Percentiles rank a stretch among this genome's conserved stretches.
These are phyloP conservation scores for Himalopsyche phryganea DNA, from an alignment of 1,140 invertebrate species.

Conservation along the genomic window DNA sequence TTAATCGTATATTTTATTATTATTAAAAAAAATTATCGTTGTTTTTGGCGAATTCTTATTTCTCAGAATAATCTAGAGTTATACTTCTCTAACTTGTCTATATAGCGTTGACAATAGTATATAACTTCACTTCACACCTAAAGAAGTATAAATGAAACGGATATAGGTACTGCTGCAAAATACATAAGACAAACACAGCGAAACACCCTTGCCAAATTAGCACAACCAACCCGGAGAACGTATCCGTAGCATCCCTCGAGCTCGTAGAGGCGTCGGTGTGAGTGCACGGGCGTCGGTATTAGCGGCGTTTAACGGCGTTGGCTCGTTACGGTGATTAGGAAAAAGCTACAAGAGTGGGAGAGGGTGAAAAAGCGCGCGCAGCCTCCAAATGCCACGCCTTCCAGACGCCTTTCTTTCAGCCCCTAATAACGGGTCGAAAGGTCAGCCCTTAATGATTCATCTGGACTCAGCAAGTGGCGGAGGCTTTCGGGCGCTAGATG, in stretches of 20 bases:
- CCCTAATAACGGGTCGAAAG: no score
- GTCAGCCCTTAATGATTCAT: no score
- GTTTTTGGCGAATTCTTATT: no score
- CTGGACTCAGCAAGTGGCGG: no score
- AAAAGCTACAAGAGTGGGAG: neutral
- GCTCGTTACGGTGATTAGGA: slow-evolving; percentile 33
- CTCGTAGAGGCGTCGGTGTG: slow-evolving; percentile 12
- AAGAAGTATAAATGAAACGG: no score
- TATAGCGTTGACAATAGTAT: no score
- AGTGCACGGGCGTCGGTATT: slow-evolving; percentile 25
- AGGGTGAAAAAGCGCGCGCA: slow-evolving; percentile 18
- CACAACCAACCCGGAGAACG: slow-evolving; percentile 14
- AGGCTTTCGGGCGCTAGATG: slow-evolving; percentile 1
- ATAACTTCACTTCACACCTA: no score
- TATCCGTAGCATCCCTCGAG: neutral
- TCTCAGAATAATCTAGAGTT: no score
- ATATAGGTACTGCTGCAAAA: no score
- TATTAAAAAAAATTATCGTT: no score
- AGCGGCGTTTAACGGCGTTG: slow-evolving; percentile 29
- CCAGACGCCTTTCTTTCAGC: slow-evolving; percentile 17
- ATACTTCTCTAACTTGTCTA: no score
- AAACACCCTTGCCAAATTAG: neutral
- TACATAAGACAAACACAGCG: slow-evolving; percentile 6
- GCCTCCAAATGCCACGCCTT: slow-evolving; percentile 27
- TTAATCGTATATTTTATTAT: no score